Evolutionary conservation across 2,888 invertebrate genomes (phyloP), one percentile per base, ranked within the genome.

Genomic region (Polia nebulosa): DNA sequence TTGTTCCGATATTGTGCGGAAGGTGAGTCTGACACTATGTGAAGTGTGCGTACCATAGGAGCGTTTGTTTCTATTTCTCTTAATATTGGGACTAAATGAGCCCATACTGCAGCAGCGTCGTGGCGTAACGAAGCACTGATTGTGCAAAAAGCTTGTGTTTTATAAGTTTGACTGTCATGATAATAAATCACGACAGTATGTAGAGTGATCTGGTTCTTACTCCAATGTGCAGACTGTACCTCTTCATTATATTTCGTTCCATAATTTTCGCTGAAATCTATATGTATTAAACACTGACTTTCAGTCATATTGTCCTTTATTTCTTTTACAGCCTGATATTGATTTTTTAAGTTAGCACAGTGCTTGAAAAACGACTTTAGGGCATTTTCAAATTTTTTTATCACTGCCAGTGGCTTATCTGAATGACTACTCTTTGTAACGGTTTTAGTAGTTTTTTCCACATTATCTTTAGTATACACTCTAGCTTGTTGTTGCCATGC

Each of bases 241-340:
- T 78, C 72, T 45, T 68, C 51, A 45, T 49, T 57, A 64, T 58
- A 75, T 62, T 75, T 75, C 27, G 70, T 27, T 11, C 47, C 44
- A 61, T 78, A 72, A 65, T 78, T 78, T 70, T 75, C 75, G 11
- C 67, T 72, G 53, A 72, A 78, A 44, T 78, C 75, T 17, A 78
- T 47, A 51, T 72, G 64, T 27, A 70, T 41, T 36, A 63, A 27
- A 63, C 36, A 53, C 34, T 53, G 53, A 53, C 53, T 53, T 53
- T 53, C 53, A 53, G 34, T 41, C 56, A 56, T 41, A 56, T 56
- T 41, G n/a, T 56, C 27, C 41, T 56, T 56, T 56, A 56, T 56
- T 56, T 56, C 27, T 56, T 56, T 56, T 17, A 56, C 56, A 56
- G 56, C 41, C 56, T 56, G 56, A 56, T 56, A 56, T 56, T 56